Evolutionary conservation across 1,140 invertebrate species (phyloP), one percentile per base, ranked within the genome.

Genomic region (Carcinoscorpius rotundicauda): DNA sequence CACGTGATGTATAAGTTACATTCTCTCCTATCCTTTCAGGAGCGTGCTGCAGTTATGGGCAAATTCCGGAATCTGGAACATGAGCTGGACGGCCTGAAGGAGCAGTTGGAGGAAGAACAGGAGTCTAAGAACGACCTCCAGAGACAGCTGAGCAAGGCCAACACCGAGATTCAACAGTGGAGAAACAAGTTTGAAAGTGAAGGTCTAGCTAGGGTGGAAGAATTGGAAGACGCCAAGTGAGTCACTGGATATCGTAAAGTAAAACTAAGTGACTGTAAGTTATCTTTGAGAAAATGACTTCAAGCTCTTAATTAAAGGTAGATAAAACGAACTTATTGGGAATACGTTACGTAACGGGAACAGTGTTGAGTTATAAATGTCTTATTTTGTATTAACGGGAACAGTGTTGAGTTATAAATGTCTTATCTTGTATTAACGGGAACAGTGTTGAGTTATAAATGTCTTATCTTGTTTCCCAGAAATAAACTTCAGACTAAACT

Each of bases 11-110:
- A 29, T 29, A 29, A 29, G 29, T 29, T 29, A 29, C 29, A 29
- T 29, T 29, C 29, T 29, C 29, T 29, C 0, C 29, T n/a, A n/a
- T 64, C 9, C 6, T 9, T 58, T 8, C 62, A 80, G 73, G 91
- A 96, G 83, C 88, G 91, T 71, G 89, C 91, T 67, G 93, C 91
- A 56, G 83, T 95, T 60, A 85, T 94, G 76, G 91, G 91, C 80
- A 94, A 94, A 79, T 95, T 93, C 90, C 89, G 91, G 78, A 99
- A 97, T 83, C 81, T 98, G 79, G 93, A 96, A 79, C 91, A 97
- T 83, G 96, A 99, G 79, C 81, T 98, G 76, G 96, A 98, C 79
- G 91, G 91, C 82, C 86, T 97, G 76, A 88, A 93, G 72, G 97
- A 98, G 80, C 91, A 96, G 80, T 71, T 82, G 8, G 91, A 97